phyloP scores from a whole-genome alignment of 2,888 invertebrate genomes.

The Myopa tessellatipennis region DNA sequence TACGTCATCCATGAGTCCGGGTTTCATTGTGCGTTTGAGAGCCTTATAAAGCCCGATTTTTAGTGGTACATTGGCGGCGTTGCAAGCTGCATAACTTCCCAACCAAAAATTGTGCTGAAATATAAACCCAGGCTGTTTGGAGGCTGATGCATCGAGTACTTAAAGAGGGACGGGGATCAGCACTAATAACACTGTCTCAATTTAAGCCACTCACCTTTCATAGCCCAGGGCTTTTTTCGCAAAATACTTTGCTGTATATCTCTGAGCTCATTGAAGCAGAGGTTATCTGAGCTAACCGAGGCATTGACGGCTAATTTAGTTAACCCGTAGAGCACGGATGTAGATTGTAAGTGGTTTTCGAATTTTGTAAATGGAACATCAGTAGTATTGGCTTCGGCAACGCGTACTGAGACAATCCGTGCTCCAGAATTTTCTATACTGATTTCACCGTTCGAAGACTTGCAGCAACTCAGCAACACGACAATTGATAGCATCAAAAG shows the following conservation, averaged over 20 bases:
- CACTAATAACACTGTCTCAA: neutral
- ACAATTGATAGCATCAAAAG: neutral
- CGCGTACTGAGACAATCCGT: neutral
- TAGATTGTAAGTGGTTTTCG: constrained; percentile 13
- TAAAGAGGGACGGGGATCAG: neutral
- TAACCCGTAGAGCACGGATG: constrained; percentile 16
- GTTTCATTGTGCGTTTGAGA: constrained; percentile 61
- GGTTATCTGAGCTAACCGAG: neutral
- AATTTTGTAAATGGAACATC: neutral
- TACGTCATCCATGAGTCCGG: constrained; percentile 58
- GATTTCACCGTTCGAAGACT: too few relatives aligned
- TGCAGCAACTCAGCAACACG: neutral
- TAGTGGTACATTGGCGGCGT: constrained; percentile 62
- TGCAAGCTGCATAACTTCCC: constrained; percentile 70
- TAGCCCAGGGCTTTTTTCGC: constrained; percentile 17
- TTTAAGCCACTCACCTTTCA: neutral
- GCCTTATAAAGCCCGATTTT: constrained; percentile 60
- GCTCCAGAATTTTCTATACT: too few relatives aligned
- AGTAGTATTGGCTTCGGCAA: neutral
- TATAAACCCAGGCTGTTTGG: constrained; percentile 70
- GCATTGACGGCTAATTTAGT: constrained; percentile 1
- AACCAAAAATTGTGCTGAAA: constrained; percentile 74
- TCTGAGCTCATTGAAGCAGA: constrained; percentile 11
- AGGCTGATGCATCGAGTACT: constrained; percentile 71
- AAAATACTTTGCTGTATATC: constrained; percentile 12